Percentiles rank a stretch among this genome's conserved stretches.
Evolutionary conservation across 2,888 invertebrate genomes (phyloP).

Genomic region (Aleiodes testaceus): DNA sequence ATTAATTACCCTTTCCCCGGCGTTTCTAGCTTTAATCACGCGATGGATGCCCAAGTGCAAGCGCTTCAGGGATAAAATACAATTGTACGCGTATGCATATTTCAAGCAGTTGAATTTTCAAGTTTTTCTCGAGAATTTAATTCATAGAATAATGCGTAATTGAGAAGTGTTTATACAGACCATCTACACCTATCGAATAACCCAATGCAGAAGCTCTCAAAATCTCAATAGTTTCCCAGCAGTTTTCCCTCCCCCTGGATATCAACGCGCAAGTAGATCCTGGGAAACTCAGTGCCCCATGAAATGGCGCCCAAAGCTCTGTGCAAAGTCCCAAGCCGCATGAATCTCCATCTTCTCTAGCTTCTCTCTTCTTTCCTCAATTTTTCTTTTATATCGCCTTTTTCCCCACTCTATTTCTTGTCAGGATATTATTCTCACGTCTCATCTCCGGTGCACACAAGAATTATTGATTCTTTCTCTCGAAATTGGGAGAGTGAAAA

Average conservation of each 20-base stretch:
- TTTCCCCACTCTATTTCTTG: conserved; percentile 13
- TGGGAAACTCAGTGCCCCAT: conserved; percentile 49
- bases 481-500: neutral
- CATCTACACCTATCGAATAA: conserved; percentile 19
- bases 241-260: conserved; percentile 11
- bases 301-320: conserved; percentile 54
- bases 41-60: conserved; percentile 41
- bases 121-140: too few species aligned
- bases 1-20: conserved; percentile 56
- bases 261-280: conserved; percentile 5
- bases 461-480: neutral
- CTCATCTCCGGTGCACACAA: conserved; percentile 7
- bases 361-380: conserved; percentile 6
- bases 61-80: neutral
- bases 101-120: neutral
- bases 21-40: conserved; percentile 57
- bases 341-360: conserved; percentile 35
- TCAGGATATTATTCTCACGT: conserved; percentile 34
- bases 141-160: neutral
- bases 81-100: neutral
- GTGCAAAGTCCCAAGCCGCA: conserved; percentile 44
- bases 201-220: neutral
- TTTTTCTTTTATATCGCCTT: conserved; percentile 7
- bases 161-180: neutral
- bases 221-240: conserved; percentile 40